These are phyloP conservation scores for Gambusia affinis DNA, from an alignment of 2,113 vertebrate species.

Conservation along the genomic window DNA sequence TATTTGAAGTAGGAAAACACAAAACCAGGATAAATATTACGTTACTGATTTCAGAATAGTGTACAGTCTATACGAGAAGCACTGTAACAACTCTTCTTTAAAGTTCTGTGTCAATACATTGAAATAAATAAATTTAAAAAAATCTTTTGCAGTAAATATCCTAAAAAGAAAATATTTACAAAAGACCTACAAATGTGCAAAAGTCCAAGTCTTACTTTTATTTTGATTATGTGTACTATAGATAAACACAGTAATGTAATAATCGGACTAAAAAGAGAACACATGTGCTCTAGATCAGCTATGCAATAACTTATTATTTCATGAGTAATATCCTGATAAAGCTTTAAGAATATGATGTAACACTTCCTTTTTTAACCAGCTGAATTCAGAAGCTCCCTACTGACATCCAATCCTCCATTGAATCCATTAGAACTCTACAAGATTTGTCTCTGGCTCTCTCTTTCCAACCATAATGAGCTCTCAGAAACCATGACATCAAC, in stretches of 20 bases:
- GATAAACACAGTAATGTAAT: background rate
- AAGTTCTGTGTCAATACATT: background rate
- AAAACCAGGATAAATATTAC: background rate
- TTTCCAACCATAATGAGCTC: background rate
- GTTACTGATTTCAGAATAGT: background rate
- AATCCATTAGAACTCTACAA: conserved; percentile 6
- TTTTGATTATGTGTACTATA: background rate
- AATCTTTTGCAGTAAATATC: background rate
- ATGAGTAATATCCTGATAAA: background rate
- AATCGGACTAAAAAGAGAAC: background rate
- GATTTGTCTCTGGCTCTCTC: background rate
- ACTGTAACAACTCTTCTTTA: background rate
- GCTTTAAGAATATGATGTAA: background rate
- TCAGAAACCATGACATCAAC: background rate
- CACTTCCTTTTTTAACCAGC: background rate
- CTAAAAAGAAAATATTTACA: background rate
- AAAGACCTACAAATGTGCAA: background rate
- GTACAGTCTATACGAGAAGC: background rate
- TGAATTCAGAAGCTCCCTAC: background rate
- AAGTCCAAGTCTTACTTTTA: background rate
- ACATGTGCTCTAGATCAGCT: background rate
- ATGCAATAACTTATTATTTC: background rate
- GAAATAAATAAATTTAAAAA: background rate
- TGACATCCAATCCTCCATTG: conserved; percentile 1
- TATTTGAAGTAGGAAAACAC: background rate